phyloP scores from a whole-genome alignment of 2,888 invertebrate species.

The Megastigmus dorsalis region DNA sequence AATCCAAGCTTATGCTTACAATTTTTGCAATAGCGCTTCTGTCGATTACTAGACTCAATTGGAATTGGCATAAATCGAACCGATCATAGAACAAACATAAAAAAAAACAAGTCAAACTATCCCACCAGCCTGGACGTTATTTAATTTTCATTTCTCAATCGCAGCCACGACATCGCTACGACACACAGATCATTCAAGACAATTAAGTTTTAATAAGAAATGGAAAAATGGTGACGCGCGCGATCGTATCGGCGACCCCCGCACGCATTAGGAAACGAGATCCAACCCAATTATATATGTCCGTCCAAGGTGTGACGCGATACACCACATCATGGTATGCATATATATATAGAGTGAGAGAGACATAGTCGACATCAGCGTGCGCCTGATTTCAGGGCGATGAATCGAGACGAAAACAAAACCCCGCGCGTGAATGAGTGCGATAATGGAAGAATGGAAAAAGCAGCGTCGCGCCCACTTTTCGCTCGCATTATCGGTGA shows the following conservation, averaged over 20 bases:
- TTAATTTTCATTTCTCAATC: background rate
- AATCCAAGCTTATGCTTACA: too few relatives aligned
- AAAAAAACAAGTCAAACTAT: background rate
- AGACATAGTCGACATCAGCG: background rate
- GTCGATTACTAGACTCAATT: too few relatives aligned
- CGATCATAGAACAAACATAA: too few relatives aligned
- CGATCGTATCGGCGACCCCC: too few relatives aligned
- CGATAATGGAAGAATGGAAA: constrained; percentile 37
- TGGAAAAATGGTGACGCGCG: background rate
- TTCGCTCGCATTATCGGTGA: constrained; percentile 7
- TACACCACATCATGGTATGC: background rate
- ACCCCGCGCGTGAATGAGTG: constrained; percentile 29
- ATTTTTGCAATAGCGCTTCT: too few relatives aligned
- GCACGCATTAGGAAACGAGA: constrained; percentile 28
- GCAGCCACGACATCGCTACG: background rate
- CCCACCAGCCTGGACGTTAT: too few relatives aligned
- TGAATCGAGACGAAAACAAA: constrained; percentile 53
- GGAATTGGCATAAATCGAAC: too few relatives aligned
- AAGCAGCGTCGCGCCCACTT: constrained; percentile 33
- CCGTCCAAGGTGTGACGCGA: constrained; percentile 34
- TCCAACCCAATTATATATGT: constrained; percentile 28
- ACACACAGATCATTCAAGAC: background rate
- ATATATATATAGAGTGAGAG: too few relatives aligned
- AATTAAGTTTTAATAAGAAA: constrained; percentile 31
- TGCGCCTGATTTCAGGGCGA: constrained; percentile 27